A percentile compares a stretch with the other conserved stretches of the same genome.
phyloP scores from a whole-genome alignment of 2,888 invertebrate genomes.

The Ochlodes sylvanus region DNA sequence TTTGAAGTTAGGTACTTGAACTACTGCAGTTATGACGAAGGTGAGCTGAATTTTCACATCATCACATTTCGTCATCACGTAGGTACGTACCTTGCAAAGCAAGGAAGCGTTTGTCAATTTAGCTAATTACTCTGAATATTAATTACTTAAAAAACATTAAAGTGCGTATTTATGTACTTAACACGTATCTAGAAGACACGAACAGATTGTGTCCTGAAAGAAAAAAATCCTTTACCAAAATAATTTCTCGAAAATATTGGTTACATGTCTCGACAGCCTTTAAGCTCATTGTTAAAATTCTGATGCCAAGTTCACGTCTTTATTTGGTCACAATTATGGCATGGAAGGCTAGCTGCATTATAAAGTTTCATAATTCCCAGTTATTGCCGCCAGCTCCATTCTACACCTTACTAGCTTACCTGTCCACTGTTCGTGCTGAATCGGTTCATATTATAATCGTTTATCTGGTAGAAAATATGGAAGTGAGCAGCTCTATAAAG shows the following conservation, averaged over 20 bases:
- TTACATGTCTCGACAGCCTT: not conserved
- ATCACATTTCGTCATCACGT: too few relatives aligned
- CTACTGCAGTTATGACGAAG: too few relatives aligned
- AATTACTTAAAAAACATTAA: too few relatives aligned
- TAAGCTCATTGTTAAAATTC: constrained; percentile 45
- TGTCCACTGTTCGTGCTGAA: constrained; percentile 57
- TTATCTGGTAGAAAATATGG: constrained; percentile 62
- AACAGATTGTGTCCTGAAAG: too few relatives aligned
- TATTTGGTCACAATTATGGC: constrained; percentile 60
- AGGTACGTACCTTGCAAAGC: too few relatives aligned
- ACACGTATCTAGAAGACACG: too few relatives aligned
- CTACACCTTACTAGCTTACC: constrained; percentile 43
- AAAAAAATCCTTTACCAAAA: not conserved
- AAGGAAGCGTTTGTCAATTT: too few relatives aligned
- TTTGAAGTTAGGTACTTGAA: too few relatives aligned
- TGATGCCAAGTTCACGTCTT: constrained; percentile 52
- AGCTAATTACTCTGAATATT: too few relatives aligned
- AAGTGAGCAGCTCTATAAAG: constrained; percentile 73
- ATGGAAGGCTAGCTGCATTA: constrained; percentile 60
- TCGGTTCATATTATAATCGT: constrained; percentile 69
- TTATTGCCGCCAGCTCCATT: constrained; percentile 49
- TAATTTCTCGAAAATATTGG: not conserved
- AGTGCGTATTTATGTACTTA: too few relatives aligned
- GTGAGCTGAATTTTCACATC: too few relatives aligned
- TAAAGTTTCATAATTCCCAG: constrained; percentile 57